Conservation (phyloP, 2,797 vertebrate genomes). For the Micromesistius poutassou region DNA sequence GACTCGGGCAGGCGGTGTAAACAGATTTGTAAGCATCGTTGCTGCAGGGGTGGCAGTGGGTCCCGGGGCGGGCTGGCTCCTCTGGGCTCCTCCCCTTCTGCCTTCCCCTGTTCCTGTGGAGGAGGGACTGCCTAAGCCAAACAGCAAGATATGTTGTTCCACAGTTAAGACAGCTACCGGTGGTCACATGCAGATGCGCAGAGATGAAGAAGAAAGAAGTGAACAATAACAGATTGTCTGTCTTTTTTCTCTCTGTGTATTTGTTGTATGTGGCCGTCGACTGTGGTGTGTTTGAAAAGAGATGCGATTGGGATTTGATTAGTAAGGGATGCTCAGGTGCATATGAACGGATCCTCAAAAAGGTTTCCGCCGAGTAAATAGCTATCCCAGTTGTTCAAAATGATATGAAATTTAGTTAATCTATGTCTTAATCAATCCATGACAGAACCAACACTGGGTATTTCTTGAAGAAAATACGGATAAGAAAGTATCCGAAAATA, state of each 20-base stretch:
- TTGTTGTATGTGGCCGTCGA: not conserved
- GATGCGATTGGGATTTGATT: not conserved
- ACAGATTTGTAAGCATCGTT: constrained; percentile 41
- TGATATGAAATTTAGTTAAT: not conserved
- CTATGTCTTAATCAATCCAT: not conserved
- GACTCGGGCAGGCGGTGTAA: constrained; percentile 63
- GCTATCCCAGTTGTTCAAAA: not conserved
- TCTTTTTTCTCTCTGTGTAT: not conserved
- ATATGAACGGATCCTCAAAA: not conserved
- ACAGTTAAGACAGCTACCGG: constrained; percentile 50
- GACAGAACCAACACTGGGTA: not conserved
- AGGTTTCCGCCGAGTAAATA: not conserved
- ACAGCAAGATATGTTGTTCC: constrained; percentile 62
- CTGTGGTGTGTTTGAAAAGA: not conserved
- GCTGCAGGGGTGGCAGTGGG: constrained; percentile 38
- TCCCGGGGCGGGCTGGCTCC: constrained; percentile 51
- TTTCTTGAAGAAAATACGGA: not conserved
- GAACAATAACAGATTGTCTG: not conserved
- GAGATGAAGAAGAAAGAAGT: constrained; percentile 43
- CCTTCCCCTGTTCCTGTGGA: constrained; percentile 65
- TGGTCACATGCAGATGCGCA: constrained; percentile 63
- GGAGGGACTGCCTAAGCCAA: constrained; percentile 76
- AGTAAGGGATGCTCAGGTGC: not conserved
- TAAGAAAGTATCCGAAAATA: not conserved
- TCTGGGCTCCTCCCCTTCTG: constrained; percentile 54